Percentiles rank a stretch among this genome's conserved stretches.
Conservation (phyloP, 2,888 invertebrate genomes). For the Aethes cnicana region DNA sequence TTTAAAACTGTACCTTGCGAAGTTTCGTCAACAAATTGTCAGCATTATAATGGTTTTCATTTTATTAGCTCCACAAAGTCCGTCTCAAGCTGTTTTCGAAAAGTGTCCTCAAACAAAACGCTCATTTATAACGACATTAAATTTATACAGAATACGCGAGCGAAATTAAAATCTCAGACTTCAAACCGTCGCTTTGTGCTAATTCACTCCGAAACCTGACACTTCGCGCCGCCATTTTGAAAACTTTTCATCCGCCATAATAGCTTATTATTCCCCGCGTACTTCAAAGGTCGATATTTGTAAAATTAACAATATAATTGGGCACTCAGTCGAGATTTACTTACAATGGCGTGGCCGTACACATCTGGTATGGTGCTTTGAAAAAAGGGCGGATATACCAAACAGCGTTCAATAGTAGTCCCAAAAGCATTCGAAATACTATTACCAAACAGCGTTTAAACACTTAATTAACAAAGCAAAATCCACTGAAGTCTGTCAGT, state of each 20-base stretch:
- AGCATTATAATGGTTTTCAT: too few relatives aligned
- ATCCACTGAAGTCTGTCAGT: constrained; percentile 19
- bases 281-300: constrained; percentile 77
- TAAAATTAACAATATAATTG: constrained; percentile 82
- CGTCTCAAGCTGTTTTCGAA: neutral
- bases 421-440: constrained; percentile 56
- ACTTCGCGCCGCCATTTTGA: constrained; percentile 41
- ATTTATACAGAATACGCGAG: constrained; percentile 6
- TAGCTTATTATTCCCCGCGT: constrained; percentile 77
- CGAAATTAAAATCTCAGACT: constrained; percentile 25
- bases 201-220: constrained; percentile 41
- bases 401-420: constrained; percentile 74
- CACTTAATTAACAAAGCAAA: constrained; percentile 28
- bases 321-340: constrained; percentile 66
- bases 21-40: too few relatives aligned
- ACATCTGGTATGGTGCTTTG: constrained; percentile 69
- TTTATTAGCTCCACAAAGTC: neutral
- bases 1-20: too few relatives aligned
- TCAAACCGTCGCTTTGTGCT: constrained; percentile 19
- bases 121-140: constrained; percentile 11
- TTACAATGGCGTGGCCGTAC: constrained; percentile 54
- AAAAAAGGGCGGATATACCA: constrained; percentile 81
- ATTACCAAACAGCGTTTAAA: constrained; percentile 33
- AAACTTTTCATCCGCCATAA: constrained; percentile 49
- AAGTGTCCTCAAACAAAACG: neutral